These are phyloP conservation scores for Pycnomerus fuliginosus DNA, from an alignment of 2,888 invertebrate species.

Conservation along the genomic window DNA sequence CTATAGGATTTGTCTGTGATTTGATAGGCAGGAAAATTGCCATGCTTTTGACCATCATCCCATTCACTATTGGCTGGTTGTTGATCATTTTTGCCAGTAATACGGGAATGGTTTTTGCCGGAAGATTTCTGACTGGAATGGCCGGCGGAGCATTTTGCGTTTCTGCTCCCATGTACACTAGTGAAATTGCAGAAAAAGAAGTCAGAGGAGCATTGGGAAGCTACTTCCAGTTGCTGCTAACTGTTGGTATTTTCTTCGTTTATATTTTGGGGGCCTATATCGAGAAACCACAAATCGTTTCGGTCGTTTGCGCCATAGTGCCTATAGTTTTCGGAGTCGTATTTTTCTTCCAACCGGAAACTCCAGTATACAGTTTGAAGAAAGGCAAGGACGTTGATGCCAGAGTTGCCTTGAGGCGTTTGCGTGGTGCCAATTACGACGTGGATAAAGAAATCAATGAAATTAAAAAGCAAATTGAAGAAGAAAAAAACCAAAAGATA, in stretches of 20 bases:
- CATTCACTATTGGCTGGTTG: slow-evolving; percentile 19
- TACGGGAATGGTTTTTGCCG: slow-evolving; percentile 13
- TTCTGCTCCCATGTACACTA: slow-evolving; percentile 38
- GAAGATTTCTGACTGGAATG: slow-evolving; percentile 15
- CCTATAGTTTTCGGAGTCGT: slow-evolving; percentile 69
- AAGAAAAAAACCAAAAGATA: slow-evolving; percentile 7
- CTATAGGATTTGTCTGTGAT: slow-evolving; percentile 18
- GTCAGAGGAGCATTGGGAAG: slow-evolving; percentile 84
- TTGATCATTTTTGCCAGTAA: slow-evolving; percentile 16
- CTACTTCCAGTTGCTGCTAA: slow-evolving; percentile 83
- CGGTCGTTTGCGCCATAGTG: slow-evolving; percentile 64
- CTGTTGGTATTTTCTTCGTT: slow-evolving; percentile 76
- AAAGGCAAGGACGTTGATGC: slow-evolving; percentile 68
- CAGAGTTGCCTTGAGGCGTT: slow-evolving; percentile 64
- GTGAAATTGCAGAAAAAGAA: slow-evolving; percentile 81
- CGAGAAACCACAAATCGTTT: slow-evolving; percentile 60
- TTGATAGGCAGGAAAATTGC: slow-evolving; percentile 14
- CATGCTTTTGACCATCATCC: slow-evolving; percentile 15
- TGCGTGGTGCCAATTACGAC: slow-evolving; percentile 74
- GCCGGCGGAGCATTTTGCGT: slow-evolving; percentile 19
- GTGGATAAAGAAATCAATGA: slow-evolving; percentile 59
- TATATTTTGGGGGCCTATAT: slow-evolving; percentile 67
- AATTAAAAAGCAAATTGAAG: slow-evolving; percentile 6
- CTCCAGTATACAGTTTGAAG: slow-evolving; percentile 71
- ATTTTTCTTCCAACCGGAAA: slow-evolving; percentile 86